A percentile compares a stretch with the other conserved stretches of the same genome.
Evolutionary conservation across 2,888 invertebrate species (phyloP).

Genomic region (Oligia fasciuncula): DNA sequence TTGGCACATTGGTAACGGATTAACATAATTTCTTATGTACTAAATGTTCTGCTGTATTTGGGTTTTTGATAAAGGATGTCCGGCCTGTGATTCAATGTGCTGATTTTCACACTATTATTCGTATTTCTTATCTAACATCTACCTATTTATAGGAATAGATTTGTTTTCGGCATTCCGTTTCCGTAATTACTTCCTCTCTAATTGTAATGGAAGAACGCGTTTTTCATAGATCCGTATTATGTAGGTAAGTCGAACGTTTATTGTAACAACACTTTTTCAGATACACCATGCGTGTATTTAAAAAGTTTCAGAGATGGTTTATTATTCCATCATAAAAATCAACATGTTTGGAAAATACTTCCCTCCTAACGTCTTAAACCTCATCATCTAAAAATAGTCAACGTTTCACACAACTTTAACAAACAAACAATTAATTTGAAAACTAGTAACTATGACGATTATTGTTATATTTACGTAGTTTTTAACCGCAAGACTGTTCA

Average conservation of each 20-base stretch:
- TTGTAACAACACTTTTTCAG: slow-evolving; percentile 2
- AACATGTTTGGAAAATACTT: slow-evolving; percentile 35
- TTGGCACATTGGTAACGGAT: slow-evolving; percentile 77
- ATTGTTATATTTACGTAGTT: slow-evolving; percentile 30
- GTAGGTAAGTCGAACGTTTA: not conserved
- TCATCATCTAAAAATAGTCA: slow-evolving; percentile 46
- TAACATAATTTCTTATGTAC: slow-evolving; percentile 73
- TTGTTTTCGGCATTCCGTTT: slow-evolving; percentile 26
- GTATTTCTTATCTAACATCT: slow-evolving; percentile 37
- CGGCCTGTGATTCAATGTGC: slow-evolving; percentile 64
- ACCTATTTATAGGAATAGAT: slow-evolving; percentile 39
- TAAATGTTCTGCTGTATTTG: slow-evolving; percentile 64
- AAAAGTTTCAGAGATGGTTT: slow-evolving; percentile 12
- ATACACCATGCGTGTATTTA: slow-evolving; percentile 18
- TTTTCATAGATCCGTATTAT: slow-evolving; percentile 8
- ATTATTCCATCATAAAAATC: slow-evolving; percentile 33
- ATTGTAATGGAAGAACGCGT: slow-evolving; percentile 12
- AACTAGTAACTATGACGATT: slow-evolving; percentile 40
- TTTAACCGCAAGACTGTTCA: slow-evolving; percentile 56
- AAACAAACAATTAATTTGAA: slow-evolving; percentile 36
- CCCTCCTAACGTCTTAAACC: slow-evolving; percentile 19
- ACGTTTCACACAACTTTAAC: slow-evolving; percentile 14
- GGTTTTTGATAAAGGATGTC: slow-evolving; percentile 74
- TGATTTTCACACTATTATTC: slow-evolving; percentile 42
- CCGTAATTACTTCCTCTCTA: slow-evolving; percentile 12